Conservation (phyloP, 2,888 invertebrate genomes). For the Agrochola lychnidis region DNA sequence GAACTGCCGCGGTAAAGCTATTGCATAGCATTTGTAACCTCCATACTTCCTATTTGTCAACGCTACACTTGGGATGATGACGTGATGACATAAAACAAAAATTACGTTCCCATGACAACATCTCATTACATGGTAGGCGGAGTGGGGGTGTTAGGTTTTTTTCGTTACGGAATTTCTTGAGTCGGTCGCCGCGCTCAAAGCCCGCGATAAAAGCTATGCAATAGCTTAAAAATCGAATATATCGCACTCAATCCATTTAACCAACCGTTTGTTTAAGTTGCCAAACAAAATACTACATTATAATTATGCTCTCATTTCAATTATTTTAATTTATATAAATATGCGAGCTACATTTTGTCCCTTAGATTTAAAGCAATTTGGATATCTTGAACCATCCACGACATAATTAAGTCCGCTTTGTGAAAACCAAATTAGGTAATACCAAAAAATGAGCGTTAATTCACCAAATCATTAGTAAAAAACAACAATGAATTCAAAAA, state of each 20-base stretch:
- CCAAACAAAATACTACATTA: not conserved
- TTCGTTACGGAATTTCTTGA: too few species aligned
- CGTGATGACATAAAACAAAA: too few species aligned
- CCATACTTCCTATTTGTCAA: too few species aligned
- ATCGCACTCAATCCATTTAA: not conserved
- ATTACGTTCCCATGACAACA: too few species aligned
- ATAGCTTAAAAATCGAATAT: not conserved
- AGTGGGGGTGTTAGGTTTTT: too few species aligned
- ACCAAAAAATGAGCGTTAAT: not conserved
- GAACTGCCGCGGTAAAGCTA: too few species aligned
- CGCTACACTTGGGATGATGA: too few species aligned
- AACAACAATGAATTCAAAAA: conserved; percentile 25
- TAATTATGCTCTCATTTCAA: not conserved
- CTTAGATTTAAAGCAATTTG: not conserved
- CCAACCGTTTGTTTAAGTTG: not conserved
- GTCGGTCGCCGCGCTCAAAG: too few species aligned
- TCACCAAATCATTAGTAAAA: conserved; percentile 3
- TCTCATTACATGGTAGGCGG: too few species aligned
- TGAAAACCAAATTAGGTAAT: not conserved
- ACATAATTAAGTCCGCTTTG: not conserved
- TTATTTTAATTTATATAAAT: not conserved
- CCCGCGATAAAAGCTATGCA: too few species aligned
- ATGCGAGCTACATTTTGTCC: not conserved
- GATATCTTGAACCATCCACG: not conserved
- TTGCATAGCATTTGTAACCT: too few species aligned